Evolutionary conservation across 2,113 vertebrate species (phyloP).

Genomic region (Butorides virescens): DNA sequence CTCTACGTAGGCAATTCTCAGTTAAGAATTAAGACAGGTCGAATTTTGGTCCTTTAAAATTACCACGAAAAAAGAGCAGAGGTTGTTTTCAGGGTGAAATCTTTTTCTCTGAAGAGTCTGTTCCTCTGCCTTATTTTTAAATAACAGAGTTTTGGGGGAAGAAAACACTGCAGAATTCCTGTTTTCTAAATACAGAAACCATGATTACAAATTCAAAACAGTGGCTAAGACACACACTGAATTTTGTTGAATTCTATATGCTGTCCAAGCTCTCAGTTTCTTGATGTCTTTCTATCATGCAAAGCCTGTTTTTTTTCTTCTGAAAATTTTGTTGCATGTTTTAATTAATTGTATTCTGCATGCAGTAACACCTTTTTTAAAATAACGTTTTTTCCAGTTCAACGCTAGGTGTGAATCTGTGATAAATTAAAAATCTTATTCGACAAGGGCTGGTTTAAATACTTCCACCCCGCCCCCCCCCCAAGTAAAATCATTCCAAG

Average conservation of each 20-base stretch:
- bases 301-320: background rate
- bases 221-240: background rate
- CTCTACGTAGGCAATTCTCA: fast-evolving
- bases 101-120: background rate
- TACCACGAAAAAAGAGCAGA: background rate
- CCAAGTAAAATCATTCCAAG: background rate
- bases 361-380: background rate
- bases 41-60: background rate
- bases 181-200: background rate
- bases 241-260: background rate
- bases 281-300: background rate
- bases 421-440: background rate
- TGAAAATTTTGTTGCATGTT: background rate
- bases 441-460: background rate
- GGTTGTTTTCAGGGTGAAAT: background rate
- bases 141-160: background rate
- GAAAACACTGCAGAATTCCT: background rate
- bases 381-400: background rate
- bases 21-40: background rate
- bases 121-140: background rate
- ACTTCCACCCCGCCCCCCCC: fast-evolving
- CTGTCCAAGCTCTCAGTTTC: background rate
- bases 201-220: background rate
- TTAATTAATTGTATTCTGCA: background rate
- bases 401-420: background rate